Percentiles rank a stretch among this genome's conserved stretches.
phyloP scores from a whole-genome alignment of 2,113 vertebrate genomes.

The Sinocyclocheilus anshuiensis region DNA sequence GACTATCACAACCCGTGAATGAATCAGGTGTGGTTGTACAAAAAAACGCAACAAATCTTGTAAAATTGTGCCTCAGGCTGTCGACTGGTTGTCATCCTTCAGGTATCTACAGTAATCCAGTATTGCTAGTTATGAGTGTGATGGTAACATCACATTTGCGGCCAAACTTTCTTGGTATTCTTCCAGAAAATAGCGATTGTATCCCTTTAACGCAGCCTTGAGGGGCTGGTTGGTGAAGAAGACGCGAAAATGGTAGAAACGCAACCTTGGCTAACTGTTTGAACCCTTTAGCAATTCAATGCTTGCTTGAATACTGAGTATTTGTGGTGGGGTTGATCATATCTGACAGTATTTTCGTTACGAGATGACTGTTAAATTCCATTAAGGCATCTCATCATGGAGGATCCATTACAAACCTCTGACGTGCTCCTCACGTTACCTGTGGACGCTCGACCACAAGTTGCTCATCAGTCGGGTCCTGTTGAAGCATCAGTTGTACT shows the following conservation, averaged over 20 bases:
- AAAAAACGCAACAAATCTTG: background rate
- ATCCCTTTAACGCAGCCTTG: slow-evolving; percentile 52
- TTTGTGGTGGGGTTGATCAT: slow-evolving; percentile 2
- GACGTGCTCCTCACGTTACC: slow-evolving; percentile 27
- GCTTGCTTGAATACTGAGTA: slow-evolving; percentile 20
- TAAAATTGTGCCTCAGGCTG: slow-evolving; percentile 5
- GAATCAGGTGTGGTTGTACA: slow-evolving; percentile 1
- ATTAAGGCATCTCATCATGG: slow-evolving; percentile 40
- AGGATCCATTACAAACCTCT: slow-evolving; percentile 39
- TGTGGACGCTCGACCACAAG: slow-evolving; percentile 11
- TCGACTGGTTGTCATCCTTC: background rate
- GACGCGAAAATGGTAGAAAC: slow-evolving; percentile 1
- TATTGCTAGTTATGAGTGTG: slow-evolving; percentile 26
- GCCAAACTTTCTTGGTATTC: slow-evolving; percentile 35
- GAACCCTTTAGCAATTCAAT: slow-evolving; percentile 24
- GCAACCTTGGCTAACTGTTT: slow-evolving; percentile 14
- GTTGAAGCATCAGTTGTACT: slow-evolving; percentile 62
- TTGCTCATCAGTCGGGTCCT: slow-evolving; percentile 36
- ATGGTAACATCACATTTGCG: slow-evolving; percentile 13
- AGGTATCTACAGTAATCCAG: slow-evolving; percentile 1
- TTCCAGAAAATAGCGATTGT: slow-evolving; percentile 33
- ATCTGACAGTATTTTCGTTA: slow-evolving; percentile 20
- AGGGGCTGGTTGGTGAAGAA: slow-evolving; percentile 10
- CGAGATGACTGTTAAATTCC: slow-evolving; percentile 41
- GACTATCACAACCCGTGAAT: background rate